Evolutionary conservation across 2,113 vertebrate genomes (phyloP), one percentile per base, ranked within the genome.

Genomic region (Tenebrosternarchus preto): DNA sequence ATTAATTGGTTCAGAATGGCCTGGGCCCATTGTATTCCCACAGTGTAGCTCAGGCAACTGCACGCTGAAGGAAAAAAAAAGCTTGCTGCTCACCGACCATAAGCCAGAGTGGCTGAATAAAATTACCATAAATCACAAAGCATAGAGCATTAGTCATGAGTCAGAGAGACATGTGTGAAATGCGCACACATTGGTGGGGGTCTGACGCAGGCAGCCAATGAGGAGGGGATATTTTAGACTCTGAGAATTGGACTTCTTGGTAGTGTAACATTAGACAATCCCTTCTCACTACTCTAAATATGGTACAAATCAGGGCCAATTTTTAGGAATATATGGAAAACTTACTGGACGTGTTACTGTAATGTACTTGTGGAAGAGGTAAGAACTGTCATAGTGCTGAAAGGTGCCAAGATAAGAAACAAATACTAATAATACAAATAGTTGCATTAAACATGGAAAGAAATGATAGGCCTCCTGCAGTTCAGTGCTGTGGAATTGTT

Each of bases 1-100:
- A 84, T 88, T 90, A 88, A 92, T 88, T 88, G 86, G 84, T 91
- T 86, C 87, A 89, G 80, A 90, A 90, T 88, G 89, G 81, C 75
- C 73, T 81, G 78, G 84, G 73, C 83, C 20, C 22, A 63, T 72
- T 61, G 31, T 68, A 73, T 84, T 87, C 82, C 86, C 84, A 78
- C 72, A 85, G 76, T 76, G 87, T 84, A 84, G 72, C 77, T 68
- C 72, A 55, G 82, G 83, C 70, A 85, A 43, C 71, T 11, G 12
- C 36, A 57, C 77, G 79, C 80, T 57, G 59, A 36, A 79, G 55
- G 55, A 75, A 84, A 36, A 79, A 46, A 75, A 85, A 79, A 64
- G 73, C 46, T 82, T 20, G 85, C 59, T 61, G 71, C 75, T 85
- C 68, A 81, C 59, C 61, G 76, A 79, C 77, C 76, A 83, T 84